Percentiles rank a stretch among this genome's conserved stretches.
Conservation (phyloP, 2,113 vertebrate species). For the Heliornis fulica region DNA sequence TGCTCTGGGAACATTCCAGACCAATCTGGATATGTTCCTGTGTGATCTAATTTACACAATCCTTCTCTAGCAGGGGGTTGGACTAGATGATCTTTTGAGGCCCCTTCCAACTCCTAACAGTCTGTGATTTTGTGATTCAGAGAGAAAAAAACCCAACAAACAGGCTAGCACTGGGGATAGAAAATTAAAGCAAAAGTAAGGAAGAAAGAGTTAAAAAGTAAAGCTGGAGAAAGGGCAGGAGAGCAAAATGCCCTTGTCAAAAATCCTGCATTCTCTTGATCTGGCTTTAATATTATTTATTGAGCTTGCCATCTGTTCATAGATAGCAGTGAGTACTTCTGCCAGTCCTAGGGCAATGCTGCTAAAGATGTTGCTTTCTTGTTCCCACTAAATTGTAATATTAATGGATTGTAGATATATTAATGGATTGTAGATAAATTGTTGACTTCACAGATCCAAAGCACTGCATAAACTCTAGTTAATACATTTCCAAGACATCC, state of each 20-base stretch:
- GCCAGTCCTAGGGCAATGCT: neutral
- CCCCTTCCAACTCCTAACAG: no score
- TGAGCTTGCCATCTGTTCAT: neutral
- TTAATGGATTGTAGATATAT: neutral
- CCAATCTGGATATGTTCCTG: no score
- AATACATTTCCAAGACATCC: neutral
- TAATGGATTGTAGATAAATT: neutral
- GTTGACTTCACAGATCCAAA: neutral
- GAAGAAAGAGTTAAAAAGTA: neutral
- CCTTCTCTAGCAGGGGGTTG: no score
- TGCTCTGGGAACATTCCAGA: no score
- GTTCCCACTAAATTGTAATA: neutral
- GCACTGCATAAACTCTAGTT: neutral
- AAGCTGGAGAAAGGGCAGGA: neutral
- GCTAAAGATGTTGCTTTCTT: neutral
- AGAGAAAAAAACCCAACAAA: neutral
- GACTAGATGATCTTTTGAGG: no score
- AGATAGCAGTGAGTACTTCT: neutral
- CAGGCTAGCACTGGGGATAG: neutral
- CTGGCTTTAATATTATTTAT: neutral
- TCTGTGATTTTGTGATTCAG: no score
- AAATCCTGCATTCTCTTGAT: neutral
- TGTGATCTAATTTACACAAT: no score
- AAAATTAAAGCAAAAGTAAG: neutral
- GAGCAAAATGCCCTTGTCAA: neutral